Percentiles rank a stretch among this genome's conserved stretches.
Evolutionary conservation across 2,888 invertebrate genomes (phyloP).

Genomic region (Apamea anceps): DNA sequence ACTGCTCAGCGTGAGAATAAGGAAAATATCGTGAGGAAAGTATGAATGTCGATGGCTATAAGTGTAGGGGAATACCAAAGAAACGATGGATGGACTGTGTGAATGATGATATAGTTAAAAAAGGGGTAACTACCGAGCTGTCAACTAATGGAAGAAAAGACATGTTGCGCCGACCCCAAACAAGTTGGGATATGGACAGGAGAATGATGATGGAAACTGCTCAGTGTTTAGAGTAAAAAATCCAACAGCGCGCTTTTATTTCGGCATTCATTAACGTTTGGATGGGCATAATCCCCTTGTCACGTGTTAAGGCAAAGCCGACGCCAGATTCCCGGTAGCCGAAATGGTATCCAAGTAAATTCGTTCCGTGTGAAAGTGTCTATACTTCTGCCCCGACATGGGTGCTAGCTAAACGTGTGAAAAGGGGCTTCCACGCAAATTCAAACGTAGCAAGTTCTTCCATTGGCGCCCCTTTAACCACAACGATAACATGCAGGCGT

Average conservation of each 20-base stretch:
- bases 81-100: no score
- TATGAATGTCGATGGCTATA: no score
- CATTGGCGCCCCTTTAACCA: conserved; percentile 35
- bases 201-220: neutral
- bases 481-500: conserved; percentile 48
- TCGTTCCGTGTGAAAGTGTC: neutral
- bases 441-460: conserved; percentile 43
- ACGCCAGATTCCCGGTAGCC: neutral
- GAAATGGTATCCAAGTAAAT: neutral
- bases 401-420: neutral
- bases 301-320: neutral
- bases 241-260: neutral
- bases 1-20: neutral
- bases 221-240: neutral
- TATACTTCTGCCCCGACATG: neutral
- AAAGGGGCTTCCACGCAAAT: conserved; percentile 12
- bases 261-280: neutral
- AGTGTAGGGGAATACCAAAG: no score
- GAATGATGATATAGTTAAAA: no score
- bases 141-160: no score
- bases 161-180: neutral
- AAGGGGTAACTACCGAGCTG: neutral
- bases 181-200: no score
- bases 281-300: no score
- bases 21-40: neutral